Evolutionary conservation across 1,140 invertebrate genomes (phyloP), one percentile per base, ranked within the genome.

Genomic region (Meloidogyne hapla): DNA sequence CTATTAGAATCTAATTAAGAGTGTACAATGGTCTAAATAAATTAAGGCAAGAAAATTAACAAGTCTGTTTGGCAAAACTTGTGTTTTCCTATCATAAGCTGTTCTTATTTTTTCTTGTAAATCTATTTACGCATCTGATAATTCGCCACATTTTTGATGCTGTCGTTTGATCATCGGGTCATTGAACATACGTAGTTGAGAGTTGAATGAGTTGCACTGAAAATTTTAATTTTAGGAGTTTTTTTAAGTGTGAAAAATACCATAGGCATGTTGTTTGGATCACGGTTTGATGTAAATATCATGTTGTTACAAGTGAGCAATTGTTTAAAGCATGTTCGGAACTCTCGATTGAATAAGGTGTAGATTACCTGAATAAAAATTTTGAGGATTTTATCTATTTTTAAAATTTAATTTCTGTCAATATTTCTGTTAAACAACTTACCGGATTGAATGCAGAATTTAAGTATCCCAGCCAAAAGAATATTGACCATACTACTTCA

Each of bases 291-390:
- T 18, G 68, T 70, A 70, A 82, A 84, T 23, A 85, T 81, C 63
- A 86, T 66, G 69, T 87, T 83, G 68, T 86, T 87, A 73, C 84
- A 86, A 13, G 84, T 86, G 56, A 86, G 84, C 18, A 86, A 74
- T 40, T 82, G 74, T 74, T 86, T 86, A 79, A 86, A 86, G 65
- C 84, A 86, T 8, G 76, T 86, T 1, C 84, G 79, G 68, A 85
- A 85, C 74, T 85, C 84, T 23, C 84, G 77, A 70, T 85, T 85
- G 81, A 85, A 85, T 25, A 85, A 83, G 2, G 83, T 85, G 77
- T 84, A 84, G 68, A 84, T 84, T 21, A 76, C 70, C 70, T 76
- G 21, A 76, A 74, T 56, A 33, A 69, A 61, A n/a, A n/a, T n/a
- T n/a, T 33, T 42, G 38, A 23, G 45, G 21, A 5, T 74, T 42